phyloP scores from a whole-genome alignment of 2,888 invertebrate genomes.

The Leptinotarsa tumamoca region DNA sequence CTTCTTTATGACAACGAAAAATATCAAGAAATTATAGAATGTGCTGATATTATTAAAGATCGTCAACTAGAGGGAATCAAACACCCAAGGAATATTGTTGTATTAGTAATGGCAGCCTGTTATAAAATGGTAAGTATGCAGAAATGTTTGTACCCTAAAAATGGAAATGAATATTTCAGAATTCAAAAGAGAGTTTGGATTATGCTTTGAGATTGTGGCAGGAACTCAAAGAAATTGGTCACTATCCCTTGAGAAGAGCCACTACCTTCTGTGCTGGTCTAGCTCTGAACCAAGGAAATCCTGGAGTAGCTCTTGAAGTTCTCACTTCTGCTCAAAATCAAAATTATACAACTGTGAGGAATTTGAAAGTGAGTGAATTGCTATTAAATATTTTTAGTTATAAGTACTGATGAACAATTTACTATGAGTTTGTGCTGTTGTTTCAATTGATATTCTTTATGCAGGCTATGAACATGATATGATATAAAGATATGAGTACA shows the following conservation, averaged over 20 bases:
- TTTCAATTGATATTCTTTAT: too few relatives aligned
- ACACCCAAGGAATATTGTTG: conserved; percentile 77
- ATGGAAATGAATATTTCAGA: conserved; percentile 67
- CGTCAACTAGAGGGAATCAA: conserved; percentile 74
- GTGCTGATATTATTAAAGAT: conserved; percentile 73
- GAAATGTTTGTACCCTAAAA: too few relatives aligned
- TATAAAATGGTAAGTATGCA: conserved; percentile 76
- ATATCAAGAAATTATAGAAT: conserved; percentile 75
- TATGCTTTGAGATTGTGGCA: conserved; percentile 74
- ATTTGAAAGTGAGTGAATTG: conserved; percentile 71
- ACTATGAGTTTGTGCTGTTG: too few relatives aligned
- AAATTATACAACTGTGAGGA: conserved; percentile 77
- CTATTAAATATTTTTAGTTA: too few relatives aligned
- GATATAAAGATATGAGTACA: too few relatives aligned
- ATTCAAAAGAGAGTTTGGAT: conserved; percentile 75
- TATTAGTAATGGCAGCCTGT: conserved; percentile 78
- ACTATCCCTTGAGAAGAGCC: conserved; percentile 73
- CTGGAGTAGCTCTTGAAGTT: conserved; percentile 78
- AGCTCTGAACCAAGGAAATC: conserved; percentile 76
- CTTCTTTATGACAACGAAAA: conserved; percentile 76
- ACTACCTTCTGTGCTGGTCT: conserved; percentile 75
- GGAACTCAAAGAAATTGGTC: conserved; percentile 71
- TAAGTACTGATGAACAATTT: too few relatives aligned
- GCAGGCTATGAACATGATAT: too few relatives aligned
- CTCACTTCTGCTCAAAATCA: conserved; percentile 69